Base-by-base conservation (phyloP, 2,797 vertebrate species). In the Anabas testudineus region DNA sequence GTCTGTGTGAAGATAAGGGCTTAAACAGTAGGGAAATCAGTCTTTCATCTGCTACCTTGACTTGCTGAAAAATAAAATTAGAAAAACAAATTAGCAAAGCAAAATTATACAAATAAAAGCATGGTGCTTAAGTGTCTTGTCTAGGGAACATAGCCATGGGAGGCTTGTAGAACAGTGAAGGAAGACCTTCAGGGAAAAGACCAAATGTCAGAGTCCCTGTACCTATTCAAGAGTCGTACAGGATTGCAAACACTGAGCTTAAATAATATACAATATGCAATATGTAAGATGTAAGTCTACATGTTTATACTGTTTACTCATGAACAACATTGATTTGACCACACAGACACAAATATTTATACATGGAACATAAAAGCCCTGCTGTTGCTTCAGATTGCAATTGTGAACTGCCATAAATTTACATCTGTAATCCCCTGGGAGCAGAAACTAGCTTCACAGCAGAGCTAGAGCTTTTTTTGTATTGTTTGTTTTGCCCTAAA, bases 1-100 rank as follows among this genome's bases (percentile, higher is more conserved):
- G 84, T 71, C 39, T 57, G 30, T 64, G 66, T 87, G 75, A 79
- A 83, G 74, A 91, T 86, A 84, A 70, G 56, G 34, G 59, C 21
- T 61, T 61, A n/a, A 65, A 63, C 37, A 62, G 62, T 8, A 10
- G 13, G 22, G 42, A 67, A 71, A 71, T 79, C 43, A 34, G 43
- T 45, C 55, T 67, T 71, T 76, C 51, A 82, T 85, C 66, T 73
- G 46, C 43, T 74, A 80, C 76, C 59, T 69, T 66, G 37, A 68
- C 26, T 53, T 37, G 67, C 36, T 39, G 14, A 26, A 48, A 67
- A 49, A 52, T 14, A 0, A 45, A 68, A 66, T 52, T 5, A 42
- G 2, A 56, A 62, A 80, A 83, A 28, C 48, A 63, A 54, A 68
- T 10, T 56, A 34, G 34, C 2, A 62, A 56, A n/a, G 1, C 3